phyloP scores from a whole-genome alignment of 2,113 vertebrate genomes.

The Epinephelus fuscoguttatus region DNA sequence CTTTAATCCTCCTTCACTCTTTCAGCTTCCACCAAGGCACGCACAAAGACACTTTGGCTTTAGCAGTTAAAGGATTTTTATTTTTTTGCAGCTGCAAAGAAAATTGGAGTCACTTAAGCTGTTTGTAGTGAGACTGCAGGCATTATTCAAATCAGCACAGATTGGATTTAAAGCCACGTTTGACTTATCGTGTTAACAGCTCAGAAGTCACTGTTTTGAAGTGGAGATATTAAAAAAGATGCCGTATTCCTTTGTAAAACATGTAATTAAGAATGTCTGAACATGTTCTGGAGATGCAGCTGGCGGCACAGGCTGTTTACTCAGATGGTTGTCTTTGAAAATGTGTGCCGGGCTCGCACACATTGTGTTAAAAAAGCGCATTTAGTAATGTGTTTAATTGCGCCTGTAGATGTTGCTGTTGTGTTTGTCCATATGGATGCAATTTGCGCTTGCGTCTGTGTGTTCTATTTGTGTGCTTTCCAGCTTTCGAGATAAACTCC shows the following conservation, averaged over 20 bases:
- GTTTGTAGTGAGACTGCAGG: constrained; percentile 34
- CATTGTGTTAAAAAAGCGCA: constrained; percentile 24
- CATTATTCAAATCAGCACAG: constrained; percentile 37
- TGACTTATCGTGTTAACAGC: constrained; percentile 32
- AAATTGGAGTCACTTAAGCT: constrained; percentile 44
- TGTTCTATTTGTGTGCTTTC: constrained; percentile 14
- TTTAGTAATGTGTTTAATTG: constrained; percentile 53
- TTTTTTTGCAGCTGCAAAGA: constrained; percentile 24
- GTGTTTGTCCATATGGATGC: constrained; percentile 54
- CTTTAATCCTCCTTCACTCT: constrained; percentile 41
- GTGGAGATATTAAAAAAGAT: constrained; percentile 39
- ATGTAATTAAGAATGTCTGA: constrained; percentile 51
- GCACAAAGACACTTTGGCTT: neutral
- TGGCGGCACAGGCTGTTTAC: constrained; percentile 40
- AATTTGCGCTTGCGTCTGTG: constrained; percentile 34
- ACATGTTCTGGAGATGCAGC: constrained; percentile 23
- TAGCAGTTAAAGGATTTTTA: neutral
- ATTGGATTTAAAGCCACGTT: constrained; percentile 47
- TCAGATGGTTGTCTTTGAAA: constrained; percentile 45
- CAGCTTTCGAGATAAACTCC: constrained; percentile 26
- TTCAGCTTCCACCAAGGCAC: constrained; percentile 30
- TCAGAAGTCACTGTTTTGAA: constrained; percentile 28
- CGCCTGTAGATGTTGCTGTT: constrained; percentile 46
- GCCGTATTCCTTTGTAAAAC: constrained; percentile 36
- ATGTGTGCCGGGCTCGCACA: constrained; percentile 11